Evolutionary conservation across 2,888 invertebrate species (phyloP), one percentile per base, ranked within the genome.

Genomic region (Cylloceria caligata): DNA sequence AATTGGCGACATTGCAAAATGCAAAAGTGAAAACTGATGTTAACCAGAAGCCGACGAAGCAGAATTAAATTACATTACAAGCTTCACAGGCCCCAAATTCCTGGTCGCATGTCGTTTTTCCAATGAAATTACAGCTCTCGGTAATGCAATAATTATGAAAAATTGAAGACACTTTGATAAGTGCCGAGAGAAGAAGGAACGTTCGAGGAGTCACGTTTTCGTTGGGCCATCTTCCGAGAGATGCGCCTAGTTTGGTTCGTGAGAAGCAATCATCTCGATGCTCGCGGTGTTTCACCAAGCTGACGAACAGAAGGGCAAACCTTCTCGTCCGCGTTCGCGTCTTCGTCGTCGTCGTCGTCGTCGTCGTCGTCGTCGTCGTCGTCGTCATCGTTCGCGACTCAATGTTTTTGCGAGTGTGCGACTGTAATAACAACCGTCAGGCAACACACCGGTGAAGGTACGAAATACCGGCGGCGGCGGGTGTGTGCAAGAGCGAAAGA

Each of bases 201-300:
- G n/a, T 30, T 42, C 21, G 68, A 49, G 39, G 79, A 76, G 60
- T 34, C 39, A 49, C 62, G 52, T 52, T 57, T 30, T 57, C 34
- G 57, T 34, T 57, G 57, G 57, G 6, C 16, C 57, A 30, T 30
- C 30, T 57, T 30, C 57, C 57, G 6, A 42, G n/a, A 16, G n/a
- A 64, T 57, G 57, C 86, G 83, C 85, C 87, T 86, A 88, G 88
- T 89, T 89, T 89, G 89, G 86, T 84, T 81, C 90, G 89, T 90
- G 89, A 89, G 89, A 89, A 89, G 85, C 87, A 86, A 89, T 85
- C 83, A 64, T 78, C 77, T 42, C 52, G 49, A 24, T 34, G 64
- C 42, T 42, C 34, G 47, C 67, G 39, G 39, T 45, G 71, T 64
- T 49, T 69, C 69, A 67, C 30, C 30, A 73, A 27, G 47, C 45